Evolutionary conservation across 2,113 vertebrate species (phyloP), one percentile per base, ranked within the genome.

Genomic region (Periophthalmus modestus): DNA sequence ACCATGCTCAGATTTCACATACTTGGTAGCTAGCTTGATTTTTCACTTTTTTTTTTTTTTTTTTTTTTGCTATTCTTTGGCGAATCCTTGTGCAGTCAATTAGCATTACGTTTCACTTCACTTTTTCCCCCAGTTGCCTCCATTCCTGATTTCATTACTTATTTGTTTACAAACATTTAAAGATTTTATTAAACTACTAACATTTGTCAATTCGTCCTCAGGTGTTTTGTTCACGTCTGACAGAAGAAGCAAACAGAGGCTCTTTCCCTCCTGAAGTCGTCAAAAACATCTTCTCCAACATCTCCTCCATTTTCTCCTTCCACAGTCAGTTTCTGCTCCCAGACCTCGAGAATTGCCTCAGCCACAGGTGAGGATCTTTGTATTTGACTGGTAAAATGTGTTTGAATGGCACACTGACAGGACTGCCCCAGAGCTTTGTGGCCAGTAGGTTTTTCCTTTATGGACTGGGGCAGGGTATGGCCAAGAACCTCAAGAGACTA

Each of bases 281-380:
- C 28, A 94, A 89, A 78, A 95, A 94, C 71, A 95, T 97, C 77
- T 98, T 97, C 87, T 96, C 95, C 77, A 98, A 96, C 83, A 94
- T 95, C 85, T 95, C 96, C 55, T 96, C 94, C 69, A 95, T 98
- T 86, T 93, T 96, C 89, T 93, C 94, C 80, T 96, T 98, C 86
- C 96, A 98, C 0, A 86, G 93, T 0, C 82, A 92, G 75, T 97
- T 97, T 87, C 93, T 98, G 74, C 92, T 98, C 23, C 96, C 95
- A 0, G 95, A 96, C 84, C 92, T 98, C 81, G 95, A 88, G 82
- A 88, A 70, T 28, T 94, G 95, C 67, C 94, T 97, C 90, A 85
- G 88, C 1, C 88, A 92, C 43, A 97, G 96, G 96, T 97, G 80
- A 81, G 95, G 62, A 4, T n/a, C 10, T 39, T 63, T 19, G 58